Percentiles rank a stretch among this genome's conserved stretches.
These are phyloP conservation scores for Hyaena hyaena DNA, from an alignment of 2,113 vertebrate genomes.

Conservation along the genomic window DNA sequence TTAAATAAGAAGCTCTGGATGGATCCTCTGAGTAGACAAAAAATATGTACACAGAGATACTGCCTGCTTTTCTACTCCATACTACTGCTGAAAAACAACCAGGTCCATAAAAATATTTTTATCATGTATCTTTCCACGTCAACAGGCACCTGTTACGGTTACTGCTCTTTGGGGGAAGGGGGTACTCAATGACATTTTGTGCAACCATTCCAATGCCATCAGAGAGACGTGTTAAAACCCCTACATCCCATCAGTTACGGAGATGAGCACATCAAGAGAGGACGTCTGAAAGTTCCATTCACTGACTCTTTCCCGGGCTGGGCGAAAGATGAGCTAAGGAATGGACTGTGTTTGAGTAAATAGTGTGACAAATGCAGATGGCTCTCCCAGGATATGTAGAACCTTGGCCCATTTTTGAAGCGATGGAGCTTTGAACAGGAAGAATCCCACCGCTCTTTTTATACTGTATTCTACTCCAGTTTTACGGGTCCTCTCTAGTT, in stretches of 20 bases:
- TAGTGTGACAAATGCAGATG: fast-evolving
- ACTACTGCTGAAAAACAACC: neutral
- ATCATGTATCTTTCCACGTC: neutral
- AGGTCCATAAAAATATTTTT: neutral
- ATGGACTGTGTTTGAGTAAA: neutral
- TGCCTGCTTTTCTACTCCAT: neutral
- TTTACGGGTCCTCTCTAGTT: neutral
- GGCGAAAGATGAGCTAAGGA: neutral
- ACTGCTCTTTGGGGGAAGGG: neutral
- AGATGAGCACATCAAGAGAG: neutral
- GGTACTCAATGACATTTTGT: neutral
- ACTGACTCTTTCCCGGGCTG: neutral
- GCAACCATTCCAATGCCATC: neutral
- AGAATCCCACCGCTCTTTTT: fast-evolving
- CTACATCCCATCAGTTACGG: neutral
- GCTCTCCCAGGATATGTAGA: neutral
- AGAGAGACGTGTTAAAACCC: neutral
- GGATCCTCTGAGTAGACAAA: neutral
- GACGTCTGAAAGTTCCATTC: neutral
- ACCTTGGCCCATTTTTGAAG: too few relatives aligned
- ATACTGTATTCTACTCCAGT: neutral
- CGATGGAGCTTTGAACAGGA: fast-evolving
- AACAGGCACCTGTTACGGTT: neutral
- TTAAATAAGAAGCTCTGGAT: neutral
- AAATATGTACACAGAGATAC: fast-evolving